phyloP scores from a whole-genome alignment of 2,888 invertebrate species.

The Eupithecia vulgata region DNA sequence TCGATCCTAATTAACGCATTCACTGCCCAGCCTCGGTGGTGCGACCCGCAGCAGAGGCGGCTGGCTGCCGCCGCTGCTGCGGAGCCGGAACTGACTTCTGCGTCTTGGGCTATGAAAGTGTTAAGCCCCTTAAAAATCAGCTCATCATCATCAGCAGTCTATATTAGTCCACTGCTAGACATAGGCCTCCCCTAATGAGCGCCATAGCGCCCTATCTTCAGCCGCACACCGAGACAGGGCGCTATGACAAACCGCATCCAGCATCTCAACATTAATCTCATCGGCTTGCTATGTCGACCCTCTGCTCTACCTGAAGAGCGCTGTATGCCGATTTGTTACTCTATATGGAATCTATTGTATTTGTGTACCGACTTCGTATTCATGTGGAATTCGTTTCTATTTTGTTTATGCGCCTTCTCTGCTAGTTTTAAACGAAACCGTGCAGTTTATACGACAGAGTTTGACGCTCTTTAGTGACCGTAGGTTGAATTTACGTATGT shows the following conservation, averaged over 20 bases:
- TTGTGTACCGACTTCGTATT: slow-evolving; percentile 42
- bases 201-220: no score
- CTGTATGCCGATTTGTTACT: slow-evolving; percentile 33
- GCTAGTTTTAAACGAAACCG: slow-evolving; percentile 9
- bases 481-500: slow-evolving; percentile 13
- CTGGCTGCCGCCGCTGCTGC: no score
- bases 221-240: no score
- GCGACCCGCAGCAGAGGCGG: no score
- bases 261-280: slow-evolving; percentile 72
- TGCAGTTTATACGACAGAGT: slow-evolving; percentile 4
- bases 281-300: slow-evolving; percentile 69
- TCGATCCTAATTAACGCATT: slow-evolving; percentile 72
- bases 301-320: slow-evolving; percentile 60
- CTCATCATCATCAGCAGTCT: no score
- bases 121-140: no score
- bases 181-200: no score
- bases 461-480: slow-evolving; percentile 11
- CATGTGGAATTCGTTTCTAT: slow-evolving; percentile 21
- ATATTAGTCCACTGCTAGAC: no score
- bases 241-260: no score
- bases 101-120: no score
- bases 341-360: slow-evolving; percentile 15
- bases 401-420: slow-evolving; percentile 11
- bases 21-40: no score
- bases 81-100: no score